A percentile compares a stretch with the other conserved stretches of the same genome.
Conservation (phyloP, 2,797 vertebrate genomes). For the Neosalanx taihuensis region DNA sequence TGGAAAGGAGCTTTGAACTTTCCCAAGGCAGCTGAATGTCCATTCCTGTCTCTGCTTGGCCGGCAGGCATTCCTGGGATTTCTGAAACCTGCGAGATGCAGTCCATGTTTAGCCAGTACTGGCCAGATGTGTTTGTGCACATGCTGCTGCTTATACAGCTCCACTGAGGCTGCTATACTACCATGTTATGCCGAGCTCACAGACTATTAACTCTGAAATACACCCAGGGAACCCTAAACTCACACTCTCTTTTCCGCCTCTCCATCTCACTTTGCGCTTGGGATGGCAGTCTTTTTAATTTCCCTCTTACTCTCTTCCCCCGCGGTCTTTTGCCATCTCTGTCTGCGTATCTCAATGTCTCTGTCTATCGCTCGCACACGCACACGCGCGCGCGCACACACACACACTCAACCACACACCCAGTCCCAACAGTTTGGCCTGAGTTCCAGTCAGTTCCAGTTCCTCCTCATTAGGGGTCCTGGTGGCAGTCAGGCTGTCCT, state of each 20-base stretch:
- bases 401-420: slow-evolving; percentile 18
- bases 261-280: neutral
- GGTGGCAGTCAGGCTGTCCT: slow-evolving; percentile 56
- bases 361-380: neutral
- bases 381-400: slow-evolving; percentile 4
- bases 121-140: slow-evolving; percentile 46
- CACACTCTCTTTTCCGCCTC: slow-evolving; percentile 17
- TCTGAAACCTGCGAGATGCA: slow-evolving; percentile 34
- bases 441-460: slow-evolving; percentile 33
- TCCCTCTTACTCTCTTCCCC: slow-evolving; percentile 8
- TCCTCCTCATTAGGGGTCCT: slow-evolving; percentile 57
- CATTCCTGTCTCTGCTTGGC: slow-evolving; percentile 10
- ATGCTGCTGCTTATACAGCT: neutral
- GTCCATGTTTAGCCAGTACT: slow-evolving; percentile 28
- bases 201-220: slow-evolving; percentile 30
- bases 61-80: slow-evolving; percentile 31
- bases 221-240: slow-evolving; percentile 12
- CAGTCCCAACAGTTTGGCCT: slow-evolving; percentile 38
- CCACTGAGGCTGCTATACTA: slow-evolving; percentile 3
- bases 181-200: slow-evolving; percentile 13
- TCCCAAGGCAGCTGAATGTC: slow-evolving; percentile 14
- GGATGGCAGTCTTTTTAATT: neutral
- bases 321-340: neutral
- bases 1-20: neutral
- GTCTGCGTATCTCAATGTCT: neutral